Evolutionary conservation across 2,888 invertebrate genomes (phyloP), one percentile per base, ranked within the genome.

Genomic region (Ischnus inquisitorius): DNA sequence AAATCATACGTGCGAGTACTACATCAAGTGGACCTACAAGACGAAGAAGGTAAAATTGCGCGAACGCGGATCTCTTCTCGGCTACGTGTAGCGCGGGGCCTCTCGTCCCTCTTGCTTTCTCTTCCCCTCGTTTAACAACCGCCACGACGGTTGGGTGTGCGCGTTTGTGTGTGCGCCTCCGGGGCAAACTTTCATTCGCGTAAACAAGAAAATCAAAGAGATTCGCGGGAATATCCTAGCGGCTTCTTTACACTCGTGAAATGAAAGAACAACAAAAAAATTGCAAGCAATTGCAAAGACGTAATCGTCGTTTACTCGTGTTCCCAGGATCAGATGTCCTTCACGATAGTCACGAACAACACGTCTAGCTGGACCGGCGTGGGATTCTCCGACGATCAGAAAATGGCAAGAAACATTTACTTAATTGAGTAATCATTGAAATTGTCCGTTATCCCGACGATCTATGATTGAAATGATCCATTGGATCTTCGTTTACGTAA

Each of bases 321-420:
- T 81, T 85, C 85, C 10, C 64, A 95, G 90, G 98, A 98, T 91
- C 96, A 96, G 78, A 96, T 98, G 84, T 94, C 95, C 64, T 98
- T 98, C 94, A 97, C 97, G 0, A 96, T 98, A 68, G 95, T 95
- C 60, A 98, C 98, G 0, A 96, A 95, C 48, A 95, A 97, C 88
- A 96, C 96, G 1, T 96, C 97, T 86, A 95, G 95, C 8, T 98
- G 98, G 98, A 98, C 98, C 0, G 98, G 98, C 0, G 97, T 98
- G 83, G 98, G 96, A 0, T 98, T 98, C 92, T 97, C 97, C 69
- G 95, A 97, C 83, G 96, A 98, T 90, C 96, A 95, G 87, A 97
- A 95, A 93, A 98, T 98, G 98, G 97, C 97, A 93, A 93, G 93
- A 88, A 14, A 39, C 8, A 19, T 34, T 41, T 12, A 19, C 39